Conservation (phyloP, 2,797 vertebrate species). For the Pseudochirops cupreus region DNA sequence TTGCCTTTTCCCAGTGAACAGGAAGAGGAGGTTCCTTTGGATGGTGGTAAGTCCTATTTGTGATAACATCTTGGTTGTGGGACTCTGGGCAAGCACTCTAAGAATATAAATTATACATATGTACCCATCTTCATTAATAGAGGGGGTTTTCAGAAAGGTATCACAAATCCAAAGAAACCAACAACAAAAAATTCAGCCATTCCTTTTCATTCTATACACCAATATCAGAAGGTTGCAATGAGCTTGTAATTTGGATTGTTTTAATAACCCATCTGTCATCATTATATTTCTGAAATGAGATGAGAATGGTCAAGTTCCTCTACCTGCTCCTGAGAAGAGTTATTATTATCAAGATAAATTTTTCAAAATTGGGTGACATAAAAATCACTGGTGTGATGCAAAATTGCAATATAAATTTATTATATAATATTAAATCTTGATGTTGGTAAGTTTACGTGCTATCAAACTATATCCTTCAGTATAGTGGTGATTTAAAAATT, state of each 20-base stretch:
- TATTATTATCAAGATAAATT: not conserved
- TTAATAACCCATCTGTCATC: not conserved
- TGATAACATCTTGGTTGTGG: not conserved
- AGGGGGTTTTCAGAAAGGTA: not conserved
- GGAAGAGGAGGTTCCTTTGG: slow-evolving; percentile 89
- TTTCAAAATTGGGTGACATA: not conserved
- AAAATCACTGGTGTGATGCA: not conserved
- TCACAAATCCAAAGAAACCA: not conserved
- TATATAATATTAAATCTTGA: not conserved
- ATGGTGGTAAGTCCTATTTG: slow-evolving; percentile 88
- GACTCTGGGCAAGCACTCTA: not conserved
- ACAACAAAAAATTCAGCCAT: not conserved
- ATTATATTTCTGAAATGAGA: not conserved
- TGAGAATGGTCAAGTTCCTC: not conserved
- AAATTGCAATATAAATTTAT: not conserved
- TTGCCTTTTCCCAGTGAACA: slow-evolving; percentile 92
- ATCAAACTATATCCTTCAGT: not conserved
- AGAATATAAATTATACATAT: not conserved
- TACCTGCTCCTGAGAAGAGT: not conserved
- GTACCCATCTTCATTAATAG: not conserved
- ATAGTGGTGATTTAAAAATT: not conserved
- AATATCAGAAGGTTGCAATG: not conserved
- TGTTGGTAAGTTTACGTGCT: not conserved
- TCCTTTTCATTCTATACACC: not conserved
- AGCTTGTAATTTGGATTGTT: not conserved